Conservation (phyloP, 1,140 invertebrate species). For the Babylonia areolata region DNA sequence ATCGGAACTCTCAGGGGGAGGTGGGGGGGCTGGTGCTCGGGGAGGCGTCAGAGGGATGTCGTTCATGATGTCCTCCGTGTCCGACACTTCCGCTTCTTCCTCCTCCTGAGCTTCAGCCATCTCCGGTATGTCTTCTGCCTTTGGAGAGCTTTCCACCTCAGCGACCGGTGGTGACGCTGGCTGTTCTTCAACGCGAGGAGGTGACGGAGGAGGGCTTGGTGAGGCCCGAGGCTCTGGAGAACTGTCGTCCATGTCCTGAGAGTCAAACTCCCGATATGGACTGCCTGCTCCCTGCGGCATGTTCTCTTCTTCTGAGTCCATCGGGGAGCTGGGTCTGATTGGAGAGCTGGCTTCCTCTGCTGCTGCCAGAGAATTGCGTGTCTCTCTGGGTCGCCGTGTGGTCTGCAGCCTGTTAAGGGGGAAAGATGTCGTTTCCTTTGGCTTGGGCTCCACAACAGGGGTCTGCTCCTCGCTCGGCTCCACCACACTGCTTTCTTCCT, state of each 20-base stretch:
- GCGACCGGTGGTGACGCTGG: background rate
- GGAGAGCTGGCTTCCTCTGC: constrained; percentile 23
- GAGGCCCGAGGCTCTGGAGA: constrained; percentile 29
- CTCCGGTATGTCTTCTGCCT: constrained; percentile 26
- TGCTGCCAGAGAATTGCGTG: constrained; percentile 19
- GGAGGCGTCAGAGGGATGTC: constrained; percentile 54
- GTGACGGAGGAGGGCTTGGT: constrained; percentile 28
- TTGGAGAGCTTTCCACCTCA: background rate
- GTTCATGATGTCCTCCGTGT: constrained; percentile 46
- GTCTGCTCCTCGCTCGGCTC: constrained; percentile 46
- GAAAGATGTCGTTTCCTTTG: background rate
- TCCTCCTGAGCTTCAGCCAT: constrained; percentile 33
- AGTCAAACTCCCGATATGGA: constrained; percentile 48
- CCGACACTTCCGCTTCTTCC: background rate
- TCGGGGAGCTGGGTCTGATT: constrained; percentile 21
- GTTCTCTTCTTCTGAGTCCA: constrained; percentile 40
- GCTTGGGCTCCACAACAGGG: background rate
- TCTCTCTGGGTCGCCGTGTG: constrained; percentile 10
- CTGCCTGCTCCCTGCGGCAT: constrained; percentile 48
- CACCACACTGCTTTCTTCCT: constrained; percentile 32
- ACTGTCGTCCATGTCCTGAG: constrained; percentile 38
- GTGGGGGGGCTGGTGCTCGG: constrained; percentile 53
- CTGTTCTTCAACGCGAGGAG: constrained; percentile 21
- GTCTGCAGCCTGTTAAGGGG: background rate
- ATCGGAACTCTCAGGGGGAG: constrained; percentile 47